A percentile compares a stretch with the other conserved stretches of the same genome.
Conservation (phyloP, 2,888 invertebrate species). For the Druceiella hillmani region DNA sequence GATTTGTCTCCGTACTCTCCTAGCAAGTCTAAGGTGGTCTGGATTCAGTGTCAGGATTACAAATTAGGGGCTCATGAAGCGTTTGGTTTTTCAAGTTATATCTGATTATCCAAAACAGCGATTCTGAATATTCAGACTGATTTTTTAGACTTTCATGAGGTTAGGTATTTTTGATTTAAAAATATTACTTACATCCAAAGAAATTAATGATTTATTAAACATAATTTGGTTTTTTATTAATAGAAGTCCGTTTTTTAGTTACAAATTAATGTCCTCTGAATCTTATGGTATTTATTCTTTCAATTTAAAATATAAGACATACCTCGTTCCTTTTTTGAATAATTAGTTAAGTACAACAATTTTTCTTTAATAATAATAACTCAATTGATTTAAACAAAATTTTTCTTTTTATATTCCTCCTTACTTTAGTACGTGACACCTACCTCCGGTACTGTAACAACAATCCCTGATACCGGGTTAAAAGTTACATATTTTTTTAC, state of each 20-base stretch:
- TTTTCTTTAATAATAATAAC: no score
- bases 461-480: conserved; percentile 16
- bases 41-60: conserved; percentile 13
- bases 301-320: no score
- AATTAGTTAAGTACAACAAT: no score
- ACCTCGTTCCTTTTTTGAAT: no score
- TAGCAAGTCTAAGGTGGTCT: conserved; percentile 13
- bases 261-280: no score
- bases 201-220: conserved; percentile 3
- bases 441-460: conserved; percentile 17
- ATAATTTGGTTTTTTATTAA: no score
- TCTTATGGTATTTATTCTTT: no score
- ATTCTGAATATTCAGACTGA: conserved; percentile 14
- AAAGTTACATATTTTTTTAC: no score
- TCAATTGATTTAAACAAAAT: conserved; percentile 1
- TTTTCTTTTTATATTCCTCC: not conserved
- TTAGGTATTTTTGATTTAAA: conserved; percentile 4
- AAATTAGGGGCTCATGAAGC: conserved; percentile 18
- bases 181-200: conserved; percentile 5
- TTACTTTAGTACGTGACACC: conserved; percentile 9
- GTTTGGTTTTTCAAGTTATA: conserved; percentile 12
- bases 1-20: conserved; percentile 11
- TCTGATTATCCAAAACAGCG: conserved; percentile 16
- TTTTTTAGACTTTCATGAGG: not conserved
- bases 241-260: no score